Base-by-base conservation (phyloP, 2,113 vertebrate species). In the Enhydra lutris region DNA sequence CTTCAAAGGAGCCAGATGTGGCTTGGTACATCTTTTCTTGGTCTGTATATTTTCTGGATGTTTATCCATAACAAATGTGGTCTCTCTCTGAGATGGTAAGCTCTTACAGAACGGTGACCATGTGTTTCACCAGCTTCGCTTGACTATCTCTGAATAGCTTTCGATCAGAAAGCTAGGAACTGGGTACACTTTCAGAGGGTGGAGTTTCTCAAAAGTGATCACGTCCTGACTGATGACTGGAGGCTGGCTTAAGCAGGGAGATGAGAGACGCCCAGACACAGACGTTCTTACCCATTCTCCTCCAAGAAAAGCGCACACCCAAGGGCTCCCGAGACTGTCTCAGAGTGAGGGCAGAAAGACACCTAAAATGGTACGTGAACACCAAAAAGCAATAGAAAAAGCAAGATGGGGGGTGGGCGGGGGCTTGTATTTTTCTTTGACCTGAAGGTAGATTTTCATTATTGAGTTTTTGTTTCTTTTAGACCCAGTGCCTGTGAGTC, bases 1-100 rank as follows among this genome's bases (percentile, higher is more conserved):
- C 94, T 96, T 96, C 84, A 92, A 96, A 97, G 80, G 57, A 57
- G 59, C 67, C 81, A 96, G 67, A 95, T 94, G 94, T 81, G 74
- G 57, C 29, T 73, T 84, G 45, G 26, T 71, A 34, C 79, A 85
- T 71, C 91, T 94, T 80, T 93, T 71, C 73, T 29, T 29, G 63
- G 71, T 83, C 91, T 97, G 88, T 34, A 5, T 69, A 65, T 74
- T 93, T 55, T 92, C 74, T 92, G 84, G 52, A 57, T 87, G 50
- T 91, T 52, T 65, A 82, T 81, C 79, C 55, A 71, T 34, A 91
- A 80, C 59, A 82, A 82, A 91, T 17, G 52, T 29, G 79, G 55
- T 78, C 39, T 91, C 23, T 92, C 52, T 89, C 86, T 69, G 45
- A 92, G 91, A 95, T 45, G 80, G 71, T 86, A 59, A 94, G 90